phyloP scores from a whole-genome alignment of 1,140 invertebrate species.

The Drosophila tristis region DNA sequence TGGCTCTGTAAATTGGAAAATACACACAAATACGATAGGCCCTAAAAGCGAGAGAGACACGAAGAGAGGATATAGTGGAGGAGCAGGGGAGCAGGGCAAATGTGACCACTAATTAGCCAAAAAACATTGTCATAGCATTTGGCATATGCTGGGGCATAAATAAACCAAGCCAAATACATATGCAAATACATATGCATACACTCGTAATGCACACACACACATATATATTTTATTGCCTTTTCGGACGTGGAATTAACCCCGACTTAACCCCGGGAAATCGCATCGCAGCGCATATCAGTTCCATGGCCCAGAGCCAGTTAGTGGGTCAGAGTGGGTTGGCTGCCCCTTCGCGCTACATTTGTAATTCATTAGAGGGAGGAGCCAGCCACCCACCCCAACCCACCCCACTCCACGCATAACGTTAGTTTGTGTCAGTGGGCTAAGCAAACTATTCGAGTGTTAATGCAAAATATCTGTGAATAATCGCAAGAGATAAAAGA shows the following conservation, averaged over 20 bases:
- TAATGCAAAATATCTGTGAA: conserved; percentile 38
- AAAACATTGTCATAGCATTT: conserved; percentile 44
- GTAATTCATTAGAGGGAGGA: conserved; percentile 35
- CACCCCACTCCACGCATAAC: conserved; percentile 10
- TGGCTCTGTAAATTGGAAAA: conserved; percentile 28
- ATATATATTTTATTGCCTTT: conserved; percentile 36
- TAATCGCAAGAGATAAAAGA: conserved; percentile 10
- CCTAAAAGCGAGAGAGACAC: too few relatives aligned
- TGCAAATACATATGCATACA: too few relatives aligned
- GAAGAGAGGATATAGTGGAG: neutral
- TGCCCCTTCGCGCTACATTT: neutral
- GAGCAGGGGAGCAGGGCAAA: neutral
- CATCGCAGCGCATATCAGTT: too few relatives aligned
- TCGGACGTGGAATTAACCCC: conserved; percentile 6
- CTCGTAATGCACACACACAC: neutral
- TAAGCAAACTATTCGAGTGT: conserved; percentile 15
- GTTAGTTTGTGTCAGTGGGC: conserved; percentile 34
- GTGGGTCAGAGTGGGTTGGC: too few relatives aligned
- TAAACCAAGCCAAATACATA: conserved; percentile 6
- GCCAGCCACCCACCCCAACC: too few relatives aligned
- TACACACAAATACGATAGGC: neutral
- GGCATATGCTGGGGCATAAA: conserved; percentile 2
- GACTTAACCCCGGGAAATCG: neutral
- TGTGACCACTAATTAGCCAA: conserved; percentile 50
- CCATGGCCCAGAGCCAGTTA: too few relatives aligned